Percentiles rank a stretch among this genome's conserved stretches.
These are phyloP conservation scores for Lasioglossum lativentre DNA, from an alignment of 2,888 invertebrate genomes.

Conservation along the genomic window DNA sequence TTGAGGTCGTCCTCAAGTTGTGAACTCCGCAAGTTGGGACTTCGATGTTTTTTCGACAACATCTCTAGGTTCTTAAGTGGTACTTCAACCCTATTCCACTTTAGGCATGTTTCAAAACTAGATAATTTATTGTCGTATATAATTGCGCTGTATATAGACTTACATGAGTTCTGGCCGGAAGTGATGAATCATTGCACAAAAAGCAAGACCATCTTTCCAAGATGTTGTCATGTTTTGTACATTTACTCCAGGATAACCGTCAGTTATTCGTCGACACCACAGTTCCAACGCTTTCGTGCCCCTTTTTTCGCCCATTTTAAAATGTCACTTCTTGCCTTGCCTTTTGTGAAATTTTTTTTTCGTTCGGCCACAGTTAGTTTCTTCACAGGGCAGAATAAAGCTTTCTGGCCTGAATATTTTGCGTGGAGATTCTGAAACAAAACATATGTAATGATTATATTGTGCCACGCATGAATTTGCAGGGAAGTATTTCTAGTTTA, in stretches of 20 bases:
- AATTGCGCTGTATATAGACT: constrained; percentile 85
- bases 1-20: too few species aligned
- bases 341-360: not conserved
- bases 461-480: not conserved
- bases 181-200: constrained; percentile 98
- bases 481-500: not conserved
- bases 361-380: not conserved
- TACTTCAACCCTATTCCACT: too few species aligned
- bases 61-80: too few species aligned
- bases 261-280: constrained; percentile 96
- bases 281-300: constrained; percentile 96
- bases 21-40: too few species aligned
- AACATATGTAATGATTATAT: not conserved
- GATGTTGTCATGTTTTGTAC: constrained; percentile 98
- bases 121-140: not conserved
- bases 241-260: constrained; percentile 95
- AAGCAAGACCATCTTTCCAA: constrained; percentile 97
- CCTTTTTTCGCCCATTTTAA: constrained; percentile 91
- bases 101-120: too few species aligned
- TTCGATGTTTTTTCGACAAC: too few species aligned
- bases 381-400: not conserved
- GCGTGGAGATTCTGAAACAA: constrained; percentile 2
- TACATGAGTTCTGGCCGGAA: constrained; percentile 98
- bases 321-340: constrained; percentile 11
- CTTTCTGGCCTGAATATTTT: not conserved